Evolutionary conservation across 1,140 invertebrate species (phyloP).

Genomic region (Saccostrea cuccullata): DNA sequence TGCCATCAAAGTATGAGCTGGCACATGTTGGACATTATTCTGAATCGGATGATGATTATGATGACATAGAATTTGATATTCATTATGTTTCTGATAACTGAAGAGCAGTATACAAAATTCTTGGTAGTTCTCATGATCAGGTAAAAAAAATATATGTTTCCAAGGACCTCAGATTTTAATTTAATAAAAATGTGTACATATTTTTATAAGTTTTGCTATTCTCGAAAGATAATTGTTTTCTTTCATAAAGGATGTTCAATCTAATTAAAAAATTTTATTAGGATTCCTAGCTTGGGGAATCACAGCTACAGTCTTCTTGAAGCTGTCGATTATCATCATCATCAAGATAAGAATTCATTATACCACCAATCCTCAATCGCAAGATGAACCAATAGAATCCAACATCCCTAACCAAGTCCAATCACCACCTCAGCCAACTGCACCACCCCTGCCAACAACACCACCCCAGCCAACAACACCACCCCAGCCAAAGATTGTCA

Average conservation of each 20-base stretch:
- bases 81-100: background rate
- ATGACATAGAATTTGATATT: background rate
- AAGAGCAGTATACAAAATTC: background rate
- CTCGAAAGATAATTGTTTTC: background rate
- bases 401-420: background rate
- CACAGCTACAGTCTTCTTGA: background rate
- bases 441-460: too few relatives aligned
- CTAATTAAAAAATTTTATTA: background rate
- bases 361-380: background rate
- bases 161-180: too few relatives aligned
- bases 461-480: background rate
- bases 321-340: background rate
- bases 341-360: background rate
- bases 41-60: slow-evolving; percentile 1
- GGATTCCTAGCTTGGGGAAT: background rate
- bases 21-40: background rate
- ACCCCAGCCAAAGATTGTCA: background rate
- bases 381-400: background rate
- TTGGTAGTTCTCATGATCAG: slow-evolving; percentile 5
- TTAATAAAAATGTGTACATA: too few relatives aligned
- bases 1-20: slow-evolving; percentile 5
- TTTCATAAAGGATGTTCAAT: slow-evolving; percentile 7
- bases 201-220: background rate
- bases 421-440: too few relatives aligned
- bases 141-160: too few relatives aligned